Percentiles rank a stretch among this genome's conserved stretches.
phyloP scores from a whole-genome alignment of 1,140 invertebrate species.

The Drosophila kohkoa region DNA sequence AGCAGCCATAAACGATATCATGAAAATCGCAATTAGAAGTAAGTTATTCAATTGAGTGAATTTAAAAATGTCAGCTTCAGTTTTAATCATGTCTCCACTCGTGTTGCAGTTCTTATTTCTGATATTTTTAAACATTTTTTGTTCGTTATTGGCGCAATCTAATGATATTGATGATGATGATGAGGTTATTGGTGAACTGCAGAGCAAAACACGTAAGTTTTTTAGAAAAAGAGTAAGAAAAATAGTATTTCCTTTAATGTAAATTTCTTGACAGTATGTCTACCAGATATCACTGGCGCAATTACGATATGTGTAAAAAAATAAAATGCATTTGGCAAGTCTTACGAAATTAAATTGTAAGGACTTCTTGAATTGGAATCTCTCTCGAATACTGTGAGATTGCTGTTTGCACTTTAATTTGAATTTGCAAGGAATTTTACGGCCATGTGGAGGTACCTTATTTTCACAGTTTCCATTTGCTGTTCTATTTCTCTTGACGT shows the following conservation, averaged over 20 bases:
- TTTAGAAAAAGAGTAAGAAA: not conserved
- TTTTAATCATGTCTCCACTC: slow-evolving; percentile 14
- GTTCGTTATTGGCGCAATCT: slow-evolving; percentile 3
- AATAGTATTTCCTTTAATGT: not conserved
- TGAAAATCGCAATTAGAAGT: too few species aligned
- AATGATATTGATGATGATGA: too few species aligned
- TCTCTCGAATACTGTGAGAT: not conserved
- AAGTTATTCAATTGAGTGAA: too few species aligned
- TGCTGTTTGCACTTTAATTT: slow-evolving; percentile 54
- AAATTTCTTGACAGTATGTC: slow-evolving; percentile 31
- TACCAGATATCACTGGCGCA: slow-evolving; percentile 7
- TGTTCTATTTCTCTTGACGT: slow-evolving; percentile 43
- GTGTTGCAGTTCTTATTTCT: slow-evolving; percentile 2
- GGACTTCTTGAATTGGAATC: not conserved
- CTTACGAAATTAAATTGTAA: too few species aligned
- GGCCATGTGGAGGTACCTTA: slow-evolving; percentile 10
- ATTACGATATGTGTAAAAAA: not conserved
- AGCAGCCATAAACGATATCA: not conserved
- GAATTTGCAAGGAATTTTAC: slow-evolving; percentile 54
- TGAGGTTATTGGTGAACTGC: slow-evolving; percentile 16
- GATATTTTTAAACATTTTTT: slow-evolving; percentile 23
- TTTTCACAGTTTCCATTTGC: slow-evolving; percentile 48
- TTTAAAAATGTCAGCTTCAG: too few species aligned
- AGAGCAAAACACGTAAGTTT: slow-evolving; percentile 33
- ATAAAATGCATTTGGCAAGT: too few species aligned